Conservation (phyloP, 2,797 vertebrate genomes). For the Lemur catta region DNA sequence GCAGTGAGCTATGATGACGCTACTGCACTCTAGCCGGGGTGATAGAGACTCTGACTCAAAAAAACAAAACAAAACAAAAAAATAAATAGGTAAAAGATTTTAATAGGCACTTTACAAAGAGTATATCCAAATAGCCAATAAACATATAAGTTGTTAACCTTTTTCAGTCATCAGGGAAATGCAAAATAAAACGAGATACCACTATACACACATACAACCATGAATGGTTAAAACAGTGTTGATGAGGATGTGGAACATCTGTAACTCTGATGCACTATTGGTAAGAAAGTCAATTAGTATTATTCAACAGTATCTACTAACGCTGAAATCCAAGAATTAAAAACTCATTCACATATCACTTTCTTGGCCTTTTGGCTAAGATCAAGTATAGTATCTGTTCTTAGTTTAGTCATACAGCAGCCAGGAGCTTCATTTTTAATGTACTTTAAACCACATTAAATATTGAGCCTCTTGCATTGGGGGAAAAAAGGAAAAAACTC, state of each 20-base stretch:
- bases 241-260: neutral
- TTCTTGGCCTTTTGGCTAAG: neutral
- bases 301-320: neutral
- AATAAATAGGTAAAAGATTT: neutral
- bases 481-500: neutral
- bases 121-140: neutral
- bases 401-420: constrained; percentile 13
- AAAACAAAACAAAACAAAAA: too few species aligned
- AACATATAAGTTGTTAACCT: neutral
- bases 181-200: constrained; percentile 12
- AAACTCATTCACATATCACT: neutral
- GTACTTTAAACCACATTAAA: constrained; percentile 52
- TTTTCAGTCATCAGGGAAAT: neutral
- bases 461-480: neutral
- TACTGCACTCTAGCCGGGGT: too few species aligned
- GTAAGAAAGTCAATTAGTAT: neutral
- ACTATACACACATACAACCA: neutral
- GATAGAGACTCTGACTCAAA: neutral
- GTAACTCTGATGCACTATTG: neutral
- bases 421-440: neutral
- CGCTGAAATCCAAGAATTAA: constrained; percentile 16
- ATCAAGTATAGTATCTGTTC: neutral
- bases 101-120: neutral
- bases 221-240: neutral
- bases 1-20: too few species aligned